A percentile compares a stretch with the other conserved stretches of the same genome.
Evolutionary conservation across 2,113 vertebrate species (phyloP).

Genomic region (Brienomyrus brachyistius): DNA sequence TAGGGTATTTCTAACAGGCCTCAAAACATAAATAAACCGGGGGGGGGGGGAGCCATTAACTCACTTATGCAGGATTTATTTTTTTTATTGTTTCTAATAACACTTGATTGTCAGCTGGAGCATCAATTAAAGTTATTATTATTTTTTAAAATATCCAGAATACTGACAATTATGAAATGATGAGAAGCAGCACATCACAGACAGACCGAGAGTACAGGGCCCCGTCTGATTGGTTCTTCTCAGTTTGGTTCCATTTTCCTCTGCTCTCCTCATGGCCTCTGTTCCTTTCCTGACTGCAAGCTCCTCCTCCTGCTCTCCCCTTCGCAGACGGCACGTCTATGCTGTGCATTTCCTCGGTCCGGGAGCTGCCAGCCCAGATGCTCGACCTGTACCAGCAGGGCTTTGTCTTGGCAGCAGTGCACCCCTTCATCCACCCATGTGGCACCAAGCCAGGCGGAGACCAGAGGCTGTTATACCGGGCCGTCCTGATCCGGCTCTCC

Average conservation of each 20-base stretch:
- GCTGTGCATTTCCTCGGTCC: slow-evolving; percentile 78
- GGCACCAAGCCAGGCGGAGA: slow-evolving; percentile 70
- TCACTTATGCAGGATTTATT: neutral
- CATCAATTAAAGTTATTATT: neutral
- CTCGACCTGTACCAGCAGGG: slow-evolving; percentile 92
- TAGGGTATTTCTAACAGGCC: neutral
- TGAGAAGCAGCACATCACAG: neutral
- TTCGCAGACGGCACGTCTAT: slow-evolving; percentile 75
- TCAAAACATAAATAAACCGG: neutral
- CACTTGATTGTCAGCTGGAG: neutral
- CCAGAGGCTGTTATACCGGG: slow-evolving; percentile 85
- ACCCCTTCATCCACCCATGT: slow-evolving; percentile 85
- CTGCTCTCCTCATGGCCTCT: slow-evolving; percentile 5
- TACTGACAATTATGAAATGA: neutral
- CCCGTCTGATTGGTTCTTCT: neutral
- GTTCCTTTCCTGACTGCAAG: neutral
- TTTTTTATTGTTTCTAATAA: neutral
- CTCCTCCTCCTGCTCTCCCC: neutral
- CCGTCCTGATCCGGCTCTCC: slow-evolving; percentile 80
- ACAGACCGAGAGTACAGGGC: neutral
- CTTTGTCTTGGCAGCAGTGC: slow-evolving; percentile 78
- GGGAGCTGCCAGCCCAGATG: slow-evolving; percentile 82
- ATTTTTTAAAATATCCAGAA: neutral
- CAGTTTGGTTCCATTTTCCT: neutral
- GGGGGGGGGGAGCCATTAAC: neutral